Conservation (phyloP, 2,113 vertebrate genomes). For the Galeopterus variegatus region DNA sequence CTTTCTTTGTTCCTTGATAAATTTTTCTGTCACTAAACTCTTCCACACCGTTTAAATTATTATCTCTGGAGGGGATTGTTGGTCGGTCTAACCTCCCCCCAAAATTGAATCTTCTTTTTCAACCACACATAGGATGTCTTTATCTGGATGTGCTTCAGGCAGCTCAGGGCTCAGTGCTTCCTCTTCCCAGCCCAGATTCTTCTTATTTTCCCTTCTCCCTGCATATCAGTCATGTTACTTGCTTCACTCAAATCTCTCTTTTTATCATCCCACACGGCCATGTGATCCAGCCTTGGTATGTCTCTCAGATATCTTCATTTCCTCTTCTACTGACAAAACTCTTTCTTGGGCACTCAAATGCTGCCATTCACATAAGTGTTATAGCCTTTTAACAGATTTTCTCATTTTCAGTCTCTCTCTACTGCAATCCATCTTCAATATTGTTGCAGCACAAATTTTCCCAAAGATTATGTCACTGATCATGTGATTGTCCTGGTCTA, state of each 20-base stretch:
- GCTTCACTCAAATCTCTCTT: background rate
- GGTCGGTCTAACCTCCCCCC: background rate
- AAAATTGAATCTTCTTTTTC: background rate
- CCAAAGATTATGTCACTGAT: background rate
- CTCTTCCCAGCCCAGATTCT: background rate
- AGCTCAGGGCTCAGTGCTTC: background rate
- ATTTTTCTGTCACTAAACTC: conserved; percentile 32
- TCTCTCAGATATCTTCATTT: conserved; percentile 41
- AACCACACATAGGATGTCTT: background rate
- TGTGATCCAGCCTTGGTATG: background rate
- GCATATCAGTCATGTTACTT: background rate
- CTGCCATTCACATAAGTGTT: conserved; percentile 38
- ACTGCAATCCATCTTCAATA: conserved; percentile 2
- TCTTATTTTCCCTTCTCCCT: background rate
- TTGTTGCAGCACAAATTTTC: background rate
- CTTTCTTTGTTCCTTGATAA: conserved; percentile 21
- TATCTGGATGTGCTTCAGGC: background rate
- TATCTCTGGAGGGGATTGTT: background rate
- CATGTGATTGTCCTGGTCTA: background rate
- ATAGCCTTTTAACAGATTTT: conserved; percentile 6
- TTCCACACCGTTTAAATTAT: background rate
- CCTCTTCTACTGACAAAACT: conserved; percentile 20
- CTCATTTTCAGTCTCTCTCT: background rate
- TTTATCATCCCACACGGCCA: background rate
- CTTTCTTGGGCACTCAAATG: background rate